Conservation (phyloP, 2,888 invertebrate species). For the Neoaliturus tenellus region DNA sequence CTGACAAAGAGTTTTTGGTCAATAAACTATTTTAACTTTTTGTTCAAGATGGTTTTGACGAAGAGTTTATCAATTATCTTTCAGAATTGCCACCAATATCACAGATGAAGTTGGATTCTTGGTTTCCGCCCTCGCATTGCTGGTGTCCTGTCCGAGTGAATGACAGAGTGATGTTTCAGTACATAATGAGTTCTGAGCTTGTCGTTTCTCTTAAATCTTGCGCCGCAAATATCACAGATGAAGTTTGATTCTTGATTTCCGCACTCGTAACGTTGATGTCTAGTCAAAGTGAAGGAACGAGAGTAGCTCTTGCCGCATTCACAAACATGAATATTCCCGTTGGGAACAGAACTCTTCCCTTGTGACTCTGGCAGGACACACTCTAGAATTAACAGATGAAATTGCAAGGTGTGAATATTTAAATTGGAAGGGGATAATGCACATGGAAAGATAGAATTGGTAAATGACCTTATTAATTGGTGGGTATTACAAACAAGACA, state of each 20-base stretch:
- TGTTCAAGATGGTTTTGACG: conserved; percentile 42
- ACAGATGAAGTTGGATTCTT: conserved; percentile 33
- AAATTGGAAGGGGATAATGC: too few species aligned
- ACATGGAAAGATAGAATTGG: too few species aligned
- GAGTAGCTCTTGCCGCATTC: conserved; percentile 43
- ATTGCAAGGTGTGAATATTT: too few species aligned
- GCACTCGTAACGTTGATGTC: conserved; percentile 51
- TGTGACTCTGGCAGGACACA: neutral
- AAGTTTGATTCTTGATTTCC: conserved; percentile 39
- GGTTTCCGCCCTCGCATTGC: conserved; percentile 50
- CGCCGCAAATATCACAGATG: conserved; percentile 43
- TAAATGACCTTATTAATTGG: too few species aligned
- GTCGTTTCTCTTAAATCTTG: conserved; percentile 45
- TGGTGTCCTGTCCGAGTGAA: conserved; percentile 40
- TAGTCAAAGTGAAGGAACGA: neutral
- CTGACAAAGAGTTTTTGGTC: neutral
- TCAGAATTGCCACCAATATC: conserved; percentile 14
- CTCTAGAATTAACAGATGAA: too few species aligned
- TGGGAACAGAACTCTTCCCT: neutral
- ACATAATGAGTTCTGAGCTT: conserved; percentile 47
- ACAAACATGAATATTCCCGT: conserved; percentile 23
- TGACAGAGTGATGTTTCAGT: neutral
- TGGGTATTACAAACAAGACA: too few species aligned
- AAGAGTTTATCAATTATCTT: conserved; percentile 49
- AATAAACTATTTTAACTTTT: conserved; percentile 4